Evolutionary conservation across 2,888 invertebrate genomes (phyloP).

Genomic region (Leistus spinibarbis): DNA sequence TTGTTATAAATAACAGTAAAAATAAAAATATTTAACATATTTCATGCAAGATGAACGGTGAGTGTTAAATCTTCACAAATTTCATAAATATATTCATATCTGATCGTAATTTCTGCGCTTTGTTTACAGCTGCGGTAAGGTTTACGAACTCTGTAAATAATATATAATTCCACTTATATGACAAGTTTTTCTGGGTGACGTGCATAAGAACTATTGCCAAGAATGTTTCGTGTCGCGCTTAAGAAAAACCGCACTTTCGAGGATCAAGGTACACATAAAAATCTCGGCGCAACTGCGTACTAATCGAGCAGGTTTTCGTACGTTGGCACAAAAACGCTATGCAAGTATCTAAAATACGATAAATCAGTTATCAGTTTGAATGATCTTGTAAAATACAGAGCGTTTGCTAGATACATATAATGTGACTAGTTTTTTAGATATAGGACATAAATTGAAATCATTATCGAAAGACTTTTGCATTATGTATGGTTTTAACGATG

Average conservation of each 20-base stretch:
- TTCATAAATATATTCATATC: neutral
- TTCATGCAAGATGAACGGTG: neutral
- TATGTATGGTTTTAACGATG: too few species aligned
- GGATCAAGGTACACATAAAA: constrained; percentile 51
- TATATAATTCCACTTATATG: constrained; percentile 39
- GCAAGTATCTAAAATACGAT: constrained; percentile 2
- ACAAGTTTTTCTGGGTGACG: constrained; percentile 35
- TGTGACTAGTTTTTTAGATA: too few species aligned
- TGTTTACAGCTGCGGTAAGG: neutral
- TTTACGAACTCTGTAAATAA: constrained; percentile 37
- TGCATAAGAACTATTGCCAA: constrained; percentile 35
- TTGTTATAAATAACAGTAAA: too few species aligned
- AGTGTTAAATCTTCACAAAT: neutral
- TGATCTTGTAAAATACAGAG: neutral
- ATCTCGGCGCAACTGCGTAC: constrained; percentile 47
- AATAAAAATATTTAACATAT: neutral
- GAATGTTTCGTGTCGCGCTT: constrained; percentile 25
- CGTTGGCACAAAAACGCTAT: constrained; percentile 14
- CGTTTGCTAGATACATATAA: too few species aligned
- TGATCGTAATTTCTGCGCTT: neutral
- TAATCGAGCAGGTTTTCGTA: constrained; percentile 46
- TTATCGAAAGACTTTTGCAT: too few species aligned
- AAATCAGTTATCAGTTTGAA: neutral
- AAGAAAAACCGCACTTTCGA: constrained; percentile 44
- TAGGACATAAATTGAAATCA: too few species aligned